These are phyloP conservation scores for Drosophila picticornis DNA, from an alignment of 2,888 invertebrate species.

Conservation along the genomic window DNA sequence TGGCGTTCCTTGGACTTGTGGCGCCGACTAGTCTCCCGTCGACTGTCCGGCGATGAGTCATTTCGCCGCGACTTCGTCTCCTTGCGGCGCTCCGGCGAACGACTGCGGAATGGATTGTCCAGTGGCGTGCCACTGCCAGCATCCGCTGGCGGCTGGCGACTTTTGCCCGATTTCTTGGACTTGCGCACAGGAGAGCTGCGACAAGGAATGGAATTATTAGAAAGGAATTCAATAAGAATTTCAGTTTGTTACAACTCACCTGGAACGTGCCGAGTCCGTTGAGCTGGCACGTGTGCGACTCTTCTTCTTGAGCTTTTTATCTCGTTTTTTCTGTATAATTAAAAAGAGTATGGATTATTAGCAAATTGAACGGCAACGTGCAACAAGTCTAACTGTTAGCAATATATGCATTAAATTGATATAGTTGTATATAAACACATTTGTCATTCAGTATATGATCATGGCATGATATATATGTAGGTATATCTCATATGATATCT, in stretches of 20 bases:
- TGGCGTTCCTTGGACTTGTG: conserved; percentile 34
- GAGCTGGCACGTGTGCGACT: conserved; percentile 83
- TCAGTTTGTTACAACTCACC: conserved; percentile 82
- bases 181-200: conserved; percentile 68
- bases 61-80: conserved; percentile 53
- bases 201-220: neutral
- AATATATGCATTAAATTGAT: conserved; percentile 36
- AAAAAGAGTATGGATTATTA: conserved; percentile 49
- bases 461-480: conserved; percentile 42
- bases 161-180: conserved; percentile 47
- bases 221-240: neutral
- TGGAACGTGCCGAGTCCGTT: conserved; percentile 87
- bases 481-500: conserved; percentile 24
- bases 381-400: conserved; percentile 65
- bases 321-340: conserved; percentile 87
- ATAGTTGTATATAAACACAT: conserved; percentile 48
- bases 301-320: conserved; percentile 87
- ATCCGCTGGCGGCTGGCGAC: conserved; percentile 21
- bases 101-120: conserved; percentile 77
- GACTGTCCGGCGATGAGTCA: conserved; percentile 63
- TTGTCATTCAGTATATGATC: conserved; percentile 50
- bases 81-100: conserved; percentile 76
- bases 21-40: conserved; percentile 33
- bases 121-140: conserved; percentile 33
- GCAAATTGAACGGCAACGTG: conserved; percentile 34